These are phyloP conservation scores for Dascillus cervinus DNA, from an alignment of 2,888 invertebrate species.

Conservation along the genomic window DNA sequence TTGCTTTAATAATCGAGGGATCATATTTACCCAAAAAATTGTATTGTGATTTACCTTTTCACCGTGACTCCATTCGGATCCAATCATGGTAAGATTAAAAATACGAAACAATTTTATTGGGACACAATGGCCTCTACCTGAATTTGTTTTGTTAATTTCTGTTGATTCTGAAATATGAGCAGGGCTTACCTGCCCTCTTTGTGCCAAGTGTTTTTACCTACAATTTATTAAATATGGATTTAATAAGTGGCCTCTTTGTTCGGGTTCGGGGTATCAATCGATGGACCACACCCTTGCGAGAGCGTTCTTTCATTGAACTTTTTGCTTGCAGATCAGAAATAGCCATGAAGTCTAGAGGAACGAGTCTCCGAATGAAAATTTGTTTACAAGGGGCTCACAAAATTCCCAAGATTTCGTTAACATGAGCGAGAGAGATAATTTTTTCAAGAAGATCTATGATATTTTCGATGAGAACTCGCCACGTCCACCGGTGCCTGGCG, in stretches of 20 bases:
- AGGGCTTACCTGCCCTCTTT: too few relatives aligned
- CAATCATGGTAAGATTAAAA: too few relatives aligned
- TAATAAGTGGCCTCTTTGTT: too few relatives aligned
- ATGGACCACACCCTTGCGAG: constrained; percentile 6
- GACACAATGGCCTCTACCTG: not conserved
- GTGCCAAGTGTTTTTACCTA: too few relatives aligned
- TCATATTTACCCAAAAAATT: too few relatives aligned
- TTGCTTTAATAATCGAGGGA: too few relatives aligned
- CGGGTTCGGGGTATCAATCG: constrained; percentile 5
- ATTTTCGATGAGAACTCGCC: constrained; percentile 57
- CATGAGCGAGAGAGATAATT: constrained; percentile 29
- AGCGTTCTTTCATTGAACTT: not conserved
- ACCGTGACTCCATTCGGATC: too few relatives aligned
- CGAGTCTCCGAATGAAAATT: constrained; percentile 13
- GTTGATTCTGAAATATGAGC: too few relatives aligned
- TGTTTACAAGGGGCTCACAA: constrained; percentile 20
- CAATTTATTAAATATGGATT: too few relatives aligned
- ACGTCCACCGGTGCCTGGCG: constrained; percentile 78
- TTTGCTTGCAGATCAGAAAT: constrained; percentile 26
- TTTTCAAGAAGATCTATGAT: constrained; percentile 26
- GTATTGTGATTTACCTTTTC: too few relatives aligned
- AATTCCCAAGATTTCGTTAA: constrained; percentile 22
- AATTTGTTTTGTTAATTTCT: too few relatives aligned
- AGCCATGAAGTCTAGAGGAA: constrained; percentile 31
- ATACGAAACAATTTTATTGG: not conserved